Evolutionary conservation across 2,888 invertebrate genomes (phyloP), one percentile per base, ranked within the genome.

Genomic region (Lutraria lutraria): DNA sequence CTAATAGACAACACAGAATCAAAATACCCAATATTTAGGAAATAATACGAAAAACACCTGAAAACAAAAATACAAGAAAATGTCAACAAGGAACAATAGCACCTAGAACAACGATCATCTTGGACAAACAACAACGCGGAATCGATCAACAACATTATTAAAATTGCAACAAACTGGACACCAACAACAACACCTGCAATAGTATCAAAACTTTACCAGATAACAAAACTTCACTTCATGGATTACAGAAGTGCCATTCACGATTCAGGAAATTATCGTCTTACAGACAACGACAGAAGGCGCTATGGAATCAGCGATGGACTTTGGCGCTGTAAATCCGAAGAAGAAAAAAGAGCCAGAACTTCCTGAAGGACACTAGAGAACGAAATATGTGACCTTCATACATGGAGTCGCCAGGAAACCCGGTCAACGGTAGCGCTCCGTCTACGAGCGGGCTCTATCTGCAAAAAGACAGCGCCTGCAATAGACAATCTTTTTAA

Each of bases 111-210:
- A 89, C 31, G 52, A 63, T n/a, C n/a, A n/a, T n/a, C 72, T 8
- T 86, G 88, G 86, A 90, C 90, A 29, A 90, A 90, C 72, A 87
- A 90, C 81, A 83, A 85, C 43, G 76, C 83, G 10, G 89, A 87
- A 76, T 87, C 68, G 0, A 87, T 89, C 0, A 89, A 87, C 31
- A 87, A 87, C 76, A 87, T 89, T 8, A 34, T 89, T 31, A 87
- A 90, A 86, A 15, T 88, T 19, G 34, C 89, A 25, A n/a, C 52
- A 53, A 72, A 83, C 86, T 90, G 89, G 89, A 87, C 82, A 79
- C 87, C 87, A 10, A 85, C 83, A 56, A 54, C 60, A 34, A 83
- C 60, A 6, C 72, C 19, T 12, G 90, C 88, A 13, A 25, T 88
- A 4, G 81, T 90, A 19, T 0, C 53, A 31, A 86, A 90, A 84